These are phyloP conservation scores for Allobates femoralis DNA, from an alignment of 2,797 vertebrate species.

Conservation along the genomic window DNA sequence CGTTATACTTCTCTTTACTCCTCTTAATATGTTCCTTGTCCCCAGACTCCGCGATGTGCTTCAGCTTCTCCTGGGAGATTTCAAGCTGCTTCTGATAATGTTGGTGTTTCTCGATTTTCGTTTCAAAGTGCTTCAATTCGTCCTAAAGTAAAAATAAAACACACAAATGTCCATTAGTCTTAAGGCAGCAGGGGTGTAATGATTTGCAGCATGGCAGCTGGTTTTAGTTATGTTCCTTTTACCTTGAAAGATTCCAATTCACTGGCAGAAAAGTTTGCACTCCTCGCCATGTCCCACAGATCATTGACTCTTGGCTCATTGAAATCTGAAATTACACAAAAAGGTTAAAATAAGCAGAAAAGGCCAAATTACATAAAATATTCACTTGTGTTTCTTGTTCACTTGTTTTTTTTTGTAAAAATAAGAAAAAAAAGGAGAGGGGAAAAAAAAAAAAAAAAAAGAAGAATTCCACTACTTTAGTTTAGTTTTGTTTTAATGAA, in stretches of 20 bases:
- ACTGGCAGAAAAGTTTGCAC: slow-evolving; percentile 85
- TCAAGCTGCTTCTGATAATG: slow-evolving; percentile 97
- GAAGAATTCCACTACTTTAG: too few relatives aligned
- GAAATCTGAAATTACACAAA: slow-evolving; percentile 88
- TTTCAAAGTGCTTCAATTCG: slow-evolving; percentile 95
- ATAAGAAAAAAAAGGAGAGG: too few relatives aligned
- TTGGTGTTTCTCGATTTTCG: slow-evolving; percentile 94
- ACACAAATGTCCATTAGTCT: neutral
- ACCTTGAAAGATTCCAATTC: slow-evolving; percentile 95
- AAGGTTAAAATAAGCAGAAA: neutral
- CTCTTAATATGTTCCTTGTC: slow-evolving; percentile 89
- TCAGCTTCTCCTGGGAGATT: slow-evolving; percentile 93
- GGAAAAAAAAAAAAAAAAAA: too few relatives aligned
- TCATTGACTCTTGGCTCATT: slow-evolving; percentile 94
- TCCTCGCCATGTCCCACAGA: slow-evolving; percentile 93
- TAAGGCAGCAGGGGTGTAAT: neutral
- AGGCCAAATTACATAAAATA: too few relatives aligned
- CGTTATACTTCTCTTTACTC: slow-evolving; percentile 87
- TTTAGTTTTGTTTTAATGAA: too few relatives aligned
- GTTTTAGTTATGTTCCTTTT: slow-evolving; percentile 14
- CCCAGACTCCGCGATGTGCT: slow-evolving; percentile 85
- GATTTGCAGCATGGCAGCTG: neutral
- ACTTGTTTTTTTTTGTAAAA: too few relatives aligned
- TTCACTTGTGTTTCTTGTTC: too few relatives aligned
- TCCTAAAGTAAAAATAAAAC: slow-evolving; percentile 76